Evolutionary conservation across 2,797 vertebrate genomes (phyloP).

Genomic region (Lophius americanus): DNA sequence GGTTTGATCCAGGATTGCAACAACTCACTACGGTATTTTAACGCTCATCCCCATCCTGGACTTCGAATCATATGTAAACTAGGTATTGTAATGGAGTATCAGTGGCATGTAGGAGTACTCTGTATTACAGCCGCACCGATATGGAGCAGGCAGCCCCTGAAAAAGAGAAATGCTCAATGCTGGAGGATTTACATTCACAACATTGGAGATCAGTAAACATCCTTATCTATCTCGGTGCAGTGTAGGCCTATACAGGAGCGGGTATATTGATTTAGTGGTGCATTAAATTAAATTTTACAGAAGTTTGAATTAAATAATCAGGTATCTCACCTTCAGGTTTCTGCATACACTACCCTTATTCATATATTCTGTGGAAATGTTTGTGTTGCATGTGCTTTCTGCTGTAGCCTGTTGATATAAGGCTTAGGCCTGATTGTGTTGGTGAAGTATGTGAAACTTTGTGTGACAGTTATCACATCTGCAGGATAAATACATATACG

Average conservation of each 20-base stretch:
- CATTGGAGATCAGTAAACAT: slow-evolving; percentile 36
- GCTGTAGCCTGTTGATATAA: neutral
- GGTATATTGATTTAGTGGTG: slow-evolving; percentile 4
- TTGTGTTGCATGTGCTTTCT: neutral
- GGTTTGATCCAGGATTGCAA: slow-evolving; percentile 58
- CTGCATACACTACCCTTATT: slow-evolving; percentile 10
- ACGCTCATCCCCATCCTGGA: slow-evolving; percentile 36
- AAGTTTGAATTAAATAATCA: slow-evolving; percentile 42
- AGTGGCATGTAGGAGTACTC: neutral
- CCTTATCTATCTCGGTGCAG: slow-evolving; percentile 2
- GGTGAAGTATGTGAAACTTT: slow-evolving; percentile 63
- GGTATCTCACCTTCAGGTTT: slow-evolving; percentile 30
- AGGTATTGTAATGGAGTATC: slow-evolving; percentile 31
- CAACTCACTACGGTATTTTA: slow-evolving; percentile 60
- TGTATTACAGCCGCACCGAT: slow-evolving; percentile 50
- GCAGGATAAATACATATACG: slow-evolving; percentile 8
- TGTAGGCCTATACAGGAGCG: slow-evolving; percentile 4
- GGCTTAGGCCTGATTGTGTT: slow-evolving; percentile 11
- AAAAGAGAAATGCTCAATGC: slow-evolving; percentile 22
- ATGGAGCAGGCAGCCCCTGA: slow-evolving; percentile 42
- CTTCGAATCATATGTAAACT: slow-evolving; percentile 32
- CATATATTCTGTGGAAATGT: neutral
- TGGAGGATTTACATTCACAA: slow-evolving; percentile 40
- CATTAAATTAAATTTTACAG: slow-evolving; percentile 15
- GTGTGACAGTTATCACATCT: slow-evolving; percentile 40